Evolutionary conservation across 1,140 invertebrate genomes (phyloP).

Genomic region (Laupala kohalensis): DNA sequence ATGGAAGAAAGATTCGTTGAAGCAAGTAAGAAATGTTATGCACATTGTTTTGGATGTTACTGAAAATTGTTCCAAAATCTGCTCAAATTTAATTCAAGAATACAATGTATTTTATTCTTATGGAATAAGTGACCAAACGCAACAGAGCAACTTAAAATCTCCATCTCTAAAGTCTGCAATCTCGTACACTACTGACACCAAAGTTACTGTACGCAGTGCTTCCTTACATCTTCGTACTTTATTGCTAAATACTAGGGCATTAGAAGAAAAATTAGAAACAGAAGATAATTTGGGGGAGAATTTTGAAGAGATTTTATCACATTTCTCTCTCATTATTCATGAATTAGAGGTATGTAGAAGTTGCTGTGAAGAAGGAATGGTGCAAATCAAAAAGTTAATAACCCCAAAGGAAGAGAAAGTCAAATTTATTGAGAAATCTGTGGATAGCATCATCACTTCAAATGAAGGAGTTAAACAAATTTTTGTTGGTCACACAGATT

Average conservation of each 20-base stretch:
- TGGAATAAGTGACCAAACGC: background rate
- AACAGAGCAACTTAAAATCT: background rate
- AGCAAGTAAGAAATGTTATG: background rate
- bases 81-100: background rate
- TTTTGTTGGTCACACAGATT: background rate
- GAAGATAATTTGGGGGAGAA: background rate
- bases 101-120: constrained; percentile 5
- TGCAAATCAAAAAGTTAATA: background rate
- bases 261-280: constrained; percentile 1
- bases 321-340: background rate
- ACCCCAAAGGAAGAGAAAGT: background rate
- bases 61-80: background rate
- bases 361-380: background rate
- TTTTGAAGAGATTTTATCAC: background rate
- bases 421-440: background rate
- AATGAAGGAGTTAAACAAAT: background rate
- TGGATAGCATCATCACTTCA: too few species aligned
- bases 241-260: background rate
- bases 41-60: background rate
- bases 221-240: constrained; percentile 2
- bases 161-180: background rate
- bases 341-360: background rate
- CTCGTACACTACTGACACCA: background rate
- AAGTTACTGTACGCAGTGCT: constrained; percentile 3
- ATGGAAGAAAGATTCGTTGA: background rate